These are phyloP conservation scores for Atlantisia rogersi DNA, from an alignment of 2,113 vertebrate species.

Conservation along the genomic window DNA sequence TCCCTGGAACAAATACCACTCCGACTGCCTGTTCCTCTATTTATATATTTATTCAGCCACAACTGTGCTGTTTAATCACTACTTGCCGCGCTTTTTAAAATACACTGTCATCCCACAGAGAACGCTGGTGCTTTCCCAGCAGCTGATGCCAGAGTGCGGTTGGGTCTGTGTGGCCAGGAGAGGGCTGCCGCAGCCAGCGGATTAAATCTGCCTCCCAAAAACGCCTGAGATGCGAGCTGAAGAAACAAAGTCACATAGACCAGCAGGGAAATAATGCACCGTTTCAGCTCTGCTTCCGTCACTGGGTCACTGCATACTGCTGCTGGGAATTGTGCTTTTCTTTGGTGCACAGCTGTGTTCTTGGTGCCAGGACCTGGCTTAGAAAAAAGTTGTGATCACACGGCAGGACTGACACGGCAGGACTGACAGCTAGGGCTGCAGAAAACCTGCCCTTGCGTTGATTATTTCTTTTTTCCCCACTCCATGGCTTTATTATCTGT, in stretches of 20 bases:
- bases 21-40: not conserved
- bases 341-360: accelerated
- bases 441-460: not conserved
- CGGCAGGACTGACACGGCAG: not conserved
- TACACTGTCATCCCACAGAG: accelerated
- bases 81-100: not conserved
- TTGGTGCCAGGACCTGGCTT: not conserved
- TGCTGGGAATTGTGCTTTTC: accelerated
- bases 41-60: not conserved
- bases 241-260: not conserved
- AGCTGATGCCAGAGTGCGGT: accelerated
- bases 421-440: no score
- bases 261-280: accelerated
- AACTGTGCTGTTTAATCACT: not conserved
- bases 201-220: not conserved
- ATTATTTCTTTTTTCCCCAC: accelerated
- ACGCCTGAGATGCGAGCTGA: not conserved
- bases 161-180: conserved; percentile 22
- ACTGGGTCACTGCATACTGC: not conserved
- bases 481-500: accelerated
- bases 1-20: not conserved
- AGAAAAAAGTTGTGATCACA: not conserved
- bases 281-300: not conserved
- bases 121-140: not conserved
- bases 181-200: conserved; percentile 18